A percentile compares a stretch with the other conserved stretches of the same genome.
These are phyloP conservation scores for Terrapene triunguis DNA, from an alignment of 2,113 vertebrate genomes.

Conservation along the genomic window DNA sequence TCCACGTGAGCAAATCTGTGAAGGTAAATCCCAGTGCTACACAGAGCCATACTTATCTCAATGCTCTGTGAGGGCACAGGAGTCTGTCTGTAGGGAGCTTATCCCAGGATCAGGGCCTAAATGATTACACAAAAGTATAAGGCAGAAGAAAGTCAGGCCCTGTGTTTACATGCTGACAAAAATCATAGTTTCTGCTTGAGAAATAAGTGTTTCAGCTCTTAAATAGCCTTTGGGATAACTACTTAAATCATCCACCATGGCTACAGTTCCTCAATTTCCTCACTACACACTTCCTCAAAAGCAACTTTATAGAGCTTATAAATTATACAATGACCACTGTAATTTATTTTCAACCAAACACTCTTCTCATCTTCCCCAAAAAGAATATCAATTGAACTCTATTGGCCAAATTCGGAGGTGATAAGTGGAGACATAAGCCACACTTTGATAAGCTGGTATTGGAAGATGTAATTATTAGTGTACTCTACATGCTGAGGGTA, in stretches of 20 bases:
- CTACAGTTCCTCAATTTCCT: neutral
- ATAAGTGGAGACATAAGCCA: neutral
- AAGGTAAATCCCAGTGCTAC: neutral
- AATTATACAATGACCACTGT: neutral
- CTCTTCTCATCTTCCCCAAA: neutral
- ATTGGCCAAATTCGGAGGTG: neutral
- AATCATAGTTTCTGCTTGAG: neutral
- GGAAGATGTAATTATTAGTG: neutral
- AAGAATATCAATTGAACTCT: neutral
- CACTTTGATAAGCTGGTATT: neutral
- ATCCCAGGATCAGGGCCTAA: neutral
- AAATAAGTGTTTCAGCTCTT: neutral
- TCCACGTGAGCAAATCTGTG: neutral
- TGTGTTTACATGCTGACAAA: neutral
- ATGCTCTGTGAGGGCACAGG: neutral
- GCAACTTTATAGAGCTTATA: neutral
- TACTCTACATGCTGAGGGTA: neutral
- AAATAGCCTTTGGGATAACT: neutral
- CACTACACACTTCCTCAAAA: neutral
- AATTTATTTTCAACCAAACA: neutral
- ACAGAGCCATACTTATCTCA: neutral
- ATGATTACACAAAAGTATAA: neutral
- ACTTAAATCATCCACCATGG: neutral
- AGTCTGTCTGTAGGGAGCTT: fast-evolving
- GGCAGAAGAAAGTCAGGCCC: neutral